These are phyloP conservation scores for Episyrphus balteatus DNA, from an alignment of 1,140 invertebrate species.

Conservation along the genomic window DNA sequence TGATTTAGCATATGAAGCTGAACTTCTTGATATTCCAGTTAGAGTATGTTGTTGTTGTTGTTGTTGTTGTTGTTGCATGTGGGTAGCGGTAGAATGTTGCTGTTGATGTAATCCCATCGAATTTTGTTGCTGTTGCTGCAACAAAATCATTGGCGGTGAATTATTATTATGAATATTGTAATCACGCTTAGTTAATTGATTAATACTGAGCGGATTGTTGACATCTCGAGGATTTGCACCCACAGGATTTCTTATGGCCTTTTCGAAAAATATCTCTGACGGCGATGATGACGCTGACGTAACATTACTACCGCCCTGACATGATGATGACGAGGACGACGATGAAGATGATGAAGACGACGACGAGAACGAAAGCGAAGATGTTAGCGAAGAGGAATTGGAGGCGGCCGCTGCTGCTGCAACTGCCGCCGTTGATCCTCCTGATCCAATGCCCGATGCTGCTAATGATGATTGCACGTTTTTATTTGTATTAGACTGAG, in stretches of 20 bases:
- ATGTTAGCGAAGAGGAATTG: too few relatives aligned
- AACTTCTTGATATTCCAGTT: background rate
- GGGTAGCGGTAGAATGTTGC: background rate
- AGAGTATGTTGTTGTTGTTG: background rate
- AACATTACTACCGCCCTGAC: too few relatives aligned
- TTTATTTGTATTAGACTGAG: conserved; percentile 1
- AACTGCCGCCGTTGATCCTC: background rate
- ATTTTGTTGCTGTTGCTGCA: conserved; percentile 1
- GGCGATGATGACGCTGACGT: conserved; percentile 19
- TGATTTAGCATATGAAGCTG: background rate
- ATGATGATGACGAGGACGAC: background rate
- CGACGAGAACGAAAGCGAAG: background rate
- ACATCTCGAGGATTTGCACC: conserved; percentile 82
- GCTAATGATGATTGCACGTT: background rate
- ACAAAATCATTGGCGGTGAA: background rate
- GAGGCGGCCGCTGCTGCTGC: background rate
- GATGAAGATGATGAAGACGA: background rate
- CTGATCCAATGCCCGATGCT: background rate
- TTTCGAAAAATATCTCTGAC: conserved; percentile 23
- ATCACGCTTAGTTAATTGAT: conserved; percentile 58
- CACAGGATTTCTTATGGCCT: conserved; percentile 56
- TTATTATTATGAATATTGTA: conserved; percentile 12
- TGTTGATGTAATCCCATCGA: background rate
- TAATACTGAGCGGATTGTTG: conserved; percentile 82
- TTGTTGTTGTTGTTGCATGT: conserved; percentile 1